These are phyloP conservation scores for Temnothorax unifasciatus DNA, from an alignment of 2,888 invertebrate species.

Conservation along the genomic window DNA sequence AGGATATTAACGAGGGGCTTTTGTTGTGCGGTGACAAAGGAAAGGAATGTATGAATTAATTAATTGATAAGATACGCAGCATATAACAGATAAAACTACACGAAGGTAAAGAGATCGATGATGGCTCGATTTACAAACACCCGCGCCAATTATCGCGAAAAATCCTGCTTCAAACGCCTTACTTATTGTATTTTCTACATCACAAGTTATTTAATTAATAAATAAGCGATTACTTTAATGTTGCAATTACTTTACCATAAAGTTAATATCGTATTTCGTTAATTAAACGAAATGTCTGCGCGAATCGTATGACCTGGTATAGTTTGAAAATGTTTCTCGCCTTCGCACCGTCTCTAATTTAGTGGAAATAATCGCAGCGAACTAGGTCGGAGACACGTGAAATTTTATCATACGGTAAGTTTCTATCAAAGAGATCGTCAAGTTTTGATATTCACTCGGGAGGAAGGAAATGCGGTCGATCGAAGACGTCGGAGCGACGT, in stretches of 20 bases:
- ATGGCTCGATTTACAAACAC: conserved; percentile 7
- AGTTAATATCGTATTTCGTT: conserved; percentile 8
- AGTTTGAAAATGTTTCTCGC: conserved; percentile 62
- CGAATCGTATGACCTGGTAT: neutral
- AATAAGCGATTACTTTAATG: conserved; percentile 18
- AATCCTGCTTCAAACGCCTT: conserved; percentile 11
- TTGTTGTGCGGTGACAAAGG: conserved; percentile 39
- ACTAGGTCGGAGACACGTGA: conserved; percentile 62
- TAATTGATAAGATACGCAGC: conserved; percentile 22
- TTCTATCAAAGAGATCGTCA: neutral
- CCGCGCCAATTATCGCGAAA: neutral
- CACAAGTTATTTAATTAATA: conserved; percentile 2
- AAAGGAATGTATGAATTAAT: conserved; percentile 33
- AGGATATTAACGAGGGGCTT: conserved; percentile 18
- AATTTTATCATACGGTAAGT: conserved; percentile 43
- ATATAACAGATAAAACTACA: conserved; percentile 2
- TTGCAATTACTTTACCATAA: neutral
- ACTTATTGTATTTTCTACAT: neutral
- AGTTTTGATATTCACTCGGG: conserved; percentile 38
- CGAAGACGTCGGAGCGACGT: conserved; percentile 1
- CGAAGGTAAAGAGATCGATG: conserved; percentile 14
- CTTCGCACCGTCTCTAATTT: conserved; percentile 35
- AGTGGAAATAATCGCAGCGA: conserved; percentile 34
- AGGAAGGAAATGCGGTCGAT: conserved; percentile 9
- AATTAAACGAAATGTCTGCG: neutral